phyloP scores from a whole-genome alignment of 2,113 vertebrate genomes.

The Peromyscus californicus region DNA sequence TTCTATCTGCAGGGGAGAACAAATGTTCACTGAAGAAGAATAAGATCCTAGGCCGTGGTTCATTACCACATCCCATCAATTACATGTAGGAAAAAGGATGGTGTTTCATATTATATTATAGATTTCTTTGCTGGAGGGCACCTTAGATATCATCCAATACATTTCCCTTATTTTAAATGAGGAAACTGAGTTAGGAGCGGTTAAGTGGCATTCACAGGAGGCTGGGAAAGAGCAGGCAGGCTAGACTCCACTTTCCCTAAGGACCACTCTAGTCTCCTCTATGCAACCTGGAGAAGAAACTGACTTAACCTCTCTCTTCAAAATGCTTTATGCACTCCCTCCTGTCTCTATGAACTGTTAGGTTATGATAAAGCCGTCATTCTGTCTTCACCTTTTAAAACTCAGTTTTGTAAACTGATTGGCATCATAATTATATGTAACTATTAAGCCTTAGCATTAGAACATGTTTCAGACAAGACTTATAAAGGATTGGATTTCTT shows the following conservation, averaged over 20 bases:
- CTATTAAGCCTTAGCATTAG: background rate
- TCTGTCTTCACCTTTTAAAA: conserved; percentile 29
- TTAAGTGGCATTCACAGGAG: conserved; percentile 24
- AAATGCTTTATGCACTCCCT: background rate
- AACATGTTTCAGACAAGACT: background rate
- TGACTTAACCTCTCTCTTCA: no score
- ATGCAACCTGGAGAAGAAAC: rapidly evolving
- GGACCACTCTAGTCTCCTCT: background rate
- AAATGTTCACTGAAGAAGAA: conserved; percentile 12
- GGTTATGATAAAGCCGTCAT: background rate
- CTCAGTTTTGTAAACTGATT: conserved; percentile 29
- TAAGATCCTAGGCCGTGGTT: background rate
- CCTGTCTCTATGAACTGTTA: background rate
- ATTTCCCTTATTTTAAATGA: conserved; percentile 71
- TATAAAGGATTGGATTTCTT: background rate
- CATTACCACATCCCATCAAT: conserved; percentile 24
- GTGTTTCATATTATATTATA: conserved; percentile 49
- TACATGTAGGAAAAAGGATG: conserved; percentile 5
- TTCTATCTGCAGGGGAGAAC: background rate
- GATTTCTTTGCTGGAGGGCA: conserved; percentile 26
- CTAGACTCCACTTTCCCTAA: conserved; percentile 49
- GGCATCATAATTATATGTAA: background rate
- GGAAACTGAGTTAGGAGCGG: conserved; percentile 55
- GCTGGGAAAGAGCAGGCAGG: background rate
- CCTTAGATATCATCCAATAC: conserved; percentile 47